Evolutionary conservation across 2,113 vertebrate genomes (phyloP).

Genomic region (Proteles cristata): DNA sequence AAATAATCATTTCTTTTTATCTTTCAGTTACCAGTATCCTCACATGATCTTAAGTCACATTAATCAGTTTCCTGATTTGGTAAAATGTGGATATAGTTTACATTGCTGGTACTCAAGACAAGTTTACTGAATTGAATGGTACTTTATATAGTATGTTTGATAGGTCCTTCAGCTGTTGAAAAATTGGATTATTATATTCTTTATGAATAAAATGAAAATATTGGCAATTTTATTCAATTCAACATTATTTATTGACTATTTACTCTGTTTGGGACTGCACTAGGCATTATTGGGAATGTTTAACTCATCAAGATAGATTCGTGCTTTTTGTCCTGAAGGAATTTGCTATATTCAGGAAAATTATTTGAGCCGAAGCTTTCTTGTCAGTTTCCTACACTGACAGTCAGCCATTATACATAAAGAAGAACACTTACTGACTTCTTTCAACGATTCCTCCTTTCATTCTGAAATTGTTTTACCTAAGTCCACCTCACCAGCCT

Average conservation of each 20-base stretch:
- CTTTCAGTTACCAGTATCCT: background rate
- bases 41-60: background rate
- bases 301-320: background rate
- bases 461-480: background rate
- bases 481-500: background rate
- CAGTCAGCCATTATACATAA: background rate
- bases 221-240: background rate
- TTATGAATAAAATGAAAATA: background rate
- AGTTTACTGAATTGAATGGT: background rate
- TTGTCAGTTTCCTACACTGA: background rate
- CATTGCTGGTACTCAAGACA: background rate
- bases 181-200: background rate
- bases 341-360: background rate
- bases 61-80: background rate
- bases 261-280: background rate
- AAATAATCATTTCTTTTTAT: background rate
- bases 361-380: background rate
- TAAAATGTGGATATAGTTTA: background rate
- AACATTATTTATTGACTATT: background rate
- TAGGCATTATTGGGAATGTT: background rate
- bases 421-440: background rate
- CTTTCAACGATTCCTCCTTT: background rate
- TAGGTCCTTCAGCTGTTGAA: background rate
- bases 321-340: background rate
- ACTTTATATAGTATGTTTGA: background rate